Evolutionary conservation across 92 coral and sea anemone species (phyloP), one percentile per base, ranked within the genome.

Genomic region (Siderastrea siderea): DNA sequence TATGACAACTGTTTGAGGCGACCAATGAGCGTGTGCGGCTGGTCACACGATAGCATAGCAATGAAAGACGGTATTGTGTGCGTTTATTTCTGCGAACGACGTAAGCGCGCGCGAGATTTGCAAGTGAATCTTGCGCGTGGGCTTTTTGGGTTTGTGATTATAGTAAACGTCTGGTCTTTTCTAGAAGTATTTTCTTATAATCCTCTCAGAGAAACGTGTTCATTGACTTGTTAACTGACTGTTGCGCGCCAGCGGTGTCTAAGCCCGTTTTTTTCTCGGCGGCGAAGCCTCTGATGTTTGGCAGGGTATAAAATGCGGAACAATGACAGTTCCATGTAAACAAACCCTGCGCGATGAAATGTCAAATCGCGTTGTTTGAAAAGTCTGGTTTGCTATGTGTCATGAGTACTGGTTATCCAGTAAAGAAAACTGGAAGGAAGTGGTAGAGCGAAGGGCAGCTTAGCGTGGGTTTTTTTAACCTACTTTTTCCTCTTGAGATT

Each of bases 21-120:
- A 49, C 98, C 98, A 95, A 95, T 95, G 92, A 89, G 89, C 78
- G 74, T 57, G 77, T 88, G 83, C 47, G 79, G 55, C 83, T 65
- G 57, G 64, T 16, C 52, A 80, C 74, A 80, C 71, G 91, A 90
- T 79, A 17, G 89, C 46, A 69, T 46, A 73, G 82, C 60, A 77
- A 64, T 91, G 85, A 91, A 87, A 81, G 92, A 55, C 64, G 26
- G 47, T 68, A 69, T 87, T 91, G 92, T 91, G 70, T 70, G 67
- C 38, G 71, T 50, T 92, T 91, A 91, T 91, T 91, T 87, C 81
- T 47, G 86, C 57, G 49, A 47, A 13, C 91, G 58, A 91, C 94
- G 94, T 87, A 78, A 87, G 70, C 49, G 53, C 55, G 80, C 6
- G 76, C 52, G 16, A 79, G 52, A 80, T 67, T 80, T 68, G 26